phyloP scores from a whole-genome alignment of 2,113 vertebrate species.

The Anseranas semipalmata region DNA sequence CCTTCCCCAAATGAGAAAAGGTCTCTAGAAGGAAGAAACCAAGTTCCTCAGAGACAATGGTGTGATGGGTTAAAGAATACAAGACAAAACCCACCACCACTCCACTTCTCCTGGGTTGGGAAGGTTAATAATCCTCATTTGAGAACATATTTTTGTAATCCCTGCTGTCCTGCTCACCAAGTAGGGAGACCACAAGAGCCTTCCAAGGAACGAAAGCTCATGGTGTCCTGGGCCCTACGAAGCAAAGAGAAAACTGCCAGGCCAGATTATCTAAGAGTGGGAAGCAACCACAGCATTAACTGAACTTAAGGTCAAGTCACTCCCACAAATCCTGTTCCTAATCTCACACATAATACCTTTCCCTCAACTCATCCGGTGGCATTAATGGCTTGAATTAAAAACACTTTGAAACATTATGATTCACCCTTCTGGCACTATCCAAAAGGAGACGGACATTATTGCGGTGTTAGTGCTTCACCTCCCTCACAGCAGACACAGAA shows the following conservation, averaged over 20 bases:
- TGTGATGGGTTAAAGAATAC: background rate
- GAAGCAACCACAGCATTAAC: slow-evolving; percentile 15
- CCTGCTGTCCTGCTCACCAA: background rate
- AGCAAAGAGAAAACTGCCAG: slow-evolving; percentile 28
- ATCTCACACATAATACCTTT: background rate
- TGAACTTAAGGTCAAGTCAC: slow-evolving; percentile 26
- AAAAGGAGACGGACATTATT: background rate
- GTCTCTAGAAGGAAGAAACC: background rate
- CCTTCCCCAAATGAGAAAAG: background rate
- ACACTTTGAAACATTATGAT: background rate
- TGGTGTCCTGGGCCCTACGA: background rate
- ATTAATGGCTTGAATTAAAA: background rate
- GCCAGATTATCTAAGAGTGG: background rate
- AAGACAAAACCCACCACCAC: background rate
- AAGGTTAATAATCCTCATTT: background rate
- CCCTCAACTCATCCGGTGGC: background rate
- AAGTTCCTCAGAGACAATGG: background rate
- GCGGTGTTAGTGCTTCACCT: background rate
- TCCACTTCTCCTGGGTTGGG: background rate
- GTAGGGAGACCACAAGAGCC: background rate
- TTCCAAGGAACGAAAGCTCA: slow-evolving; percentile 7
- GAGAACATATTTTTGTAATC: background rate
- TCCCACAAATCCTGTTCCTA: slow-evolving; percentile 33
- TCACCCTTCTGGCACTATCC: background rate
- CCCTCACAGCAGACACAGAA: background rate